Evolutionary conservation across 2,113 vertebrate species (phyloP).

Genomic region (Plestiodon gilberti): DNA sequence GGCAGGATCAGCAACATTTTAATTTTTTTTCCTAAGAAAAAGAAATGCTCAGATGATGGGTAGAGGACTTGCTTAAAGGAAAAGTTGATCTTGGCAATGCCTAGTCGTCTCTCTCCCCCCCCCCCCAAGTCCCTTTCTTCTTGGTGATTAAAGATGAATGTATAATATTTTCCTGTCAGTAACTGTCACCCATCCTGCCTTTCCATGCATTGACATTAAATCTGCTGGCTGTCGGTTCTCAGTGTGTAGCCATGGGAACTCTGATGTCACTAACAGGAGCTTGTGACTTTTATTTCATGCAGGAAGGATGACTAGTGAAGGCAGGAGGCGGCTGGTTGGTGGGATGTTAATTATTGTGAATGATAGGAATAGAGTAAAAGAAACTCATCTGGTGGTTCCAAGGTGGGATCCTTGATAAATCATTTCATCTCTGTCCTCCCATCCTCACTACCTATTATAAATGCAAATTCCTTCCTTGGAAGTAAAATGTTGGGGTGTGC

Average conservation of each 20-base stretch:
- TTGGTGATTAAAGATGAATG: background rate
- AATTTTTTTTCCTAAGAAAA: background rate
- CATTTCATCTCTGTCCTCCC: background rate
- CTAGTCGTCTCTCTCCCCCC: accelerated
- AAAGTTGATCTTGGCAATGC: background rate
- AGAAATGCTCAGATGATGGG: background rate
- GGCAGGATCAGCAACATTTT: background rate
- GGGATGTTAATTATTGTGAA: background rate
- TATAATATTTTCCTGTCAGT: background rate
- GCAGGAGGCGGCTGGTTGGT: background rate
- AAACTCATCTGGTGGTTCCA: background rate
- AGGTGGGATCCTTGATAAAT: background rate
- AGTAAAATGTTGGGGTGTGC: accelerated
- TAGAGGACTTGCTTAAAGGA: accelerated
- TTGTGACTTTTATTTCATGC: constrained; percentile 7
- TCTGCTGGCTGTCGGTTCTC: constrained; percentile 30
- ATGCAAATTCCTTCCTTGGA: background rate
- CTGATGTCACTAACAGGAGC: background rate
- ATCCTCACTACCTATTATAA: background rate
- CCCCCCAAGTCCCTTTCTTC: background rate
- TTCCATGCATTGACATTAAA: constrained; percentile 14
- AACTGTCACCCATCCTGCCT: accelerated
- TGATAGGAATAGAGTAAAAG: accelerated
- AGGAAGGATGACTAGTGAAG: constrained; percentile 25
- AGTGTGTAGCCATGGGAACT: background rate